Evolutionary conservation across 2,888 invertebrate species (phyloP).

Genomic region (Druceiella hillmani): DNA sequence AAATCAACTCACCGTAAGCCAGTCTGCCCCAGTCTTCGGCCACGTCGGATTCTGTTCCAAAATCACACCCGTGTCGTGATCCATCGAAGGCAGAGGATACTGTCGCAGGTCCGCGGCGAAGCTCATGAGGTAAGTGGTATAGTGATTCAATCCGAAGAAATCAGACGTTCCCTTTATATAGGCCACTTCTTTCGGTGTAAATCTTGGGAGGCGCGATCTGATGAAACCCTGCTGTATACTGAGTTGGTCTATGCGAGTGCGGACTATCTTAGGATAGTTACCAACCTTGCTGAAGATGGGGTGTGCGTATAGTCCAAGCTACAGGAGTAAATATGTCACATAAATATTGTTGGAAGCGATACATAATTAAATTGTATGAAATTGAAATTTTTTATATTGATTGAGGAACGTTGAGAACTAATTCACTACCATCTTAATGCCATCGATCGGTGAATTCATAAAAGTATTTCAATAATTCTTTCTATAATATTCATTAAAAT

Average conservation of each 20-base stretch:
- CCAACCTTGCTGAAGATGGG: slow-evolving; percentile 46
- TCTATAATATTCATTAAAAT: too few relatives aligned
- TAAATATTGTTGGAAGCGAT: too few relatives aligned
- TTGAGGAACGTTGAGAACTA: too few relatives aligned
- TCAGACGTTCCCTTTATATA: slow-evolving; percentile 53
- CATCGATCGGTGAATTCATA: too few relatives aligned
- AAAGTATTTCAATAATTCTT: too few relatives aligned
- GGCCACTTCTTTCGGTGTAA: slow-evolving; percentile 43
- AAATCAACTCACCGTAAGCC: slow-evolving; percentile 39
- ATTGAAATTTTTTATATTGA: too few relatives aligned
- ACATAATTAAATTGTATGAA: too few relatives aligned
- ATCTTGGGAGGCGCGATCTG: slow-evolving; percentile 47
- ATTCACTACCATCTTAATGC: too few relatives aligned
- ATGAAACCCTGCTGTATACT: slow-evolving; percentile 41
- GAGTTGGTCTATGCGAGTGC: slow-evolving; percentile 38
- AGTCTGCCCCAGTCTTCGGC: slow-evolving; percentile 40
- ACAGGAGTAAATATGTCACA: too few relatives aligned
- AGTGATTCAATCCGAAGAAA: slow-evolving; percentile 57
- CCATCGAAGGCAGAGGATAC: slow-evolving; percentile 35
- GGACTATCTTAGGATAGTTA: slow-evolving; percentile 44
- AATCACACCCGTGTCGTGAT: slow-evolving; percentile 38
- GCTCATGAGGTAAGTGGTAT: slow-evolving; percentile 43
- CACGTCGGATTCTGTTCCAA: slow-evolving; percentile 36
- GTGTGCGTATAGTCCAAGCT: slow-evolving; percentile 48
- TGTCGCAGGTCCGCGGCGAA: slow-evolving; percentile 32